These are phyloP conservation scores for Psilanteris sp. DNA, from an alignment of 1,140 invertebrate genomes.

Conservation along the genomic window DNA sequence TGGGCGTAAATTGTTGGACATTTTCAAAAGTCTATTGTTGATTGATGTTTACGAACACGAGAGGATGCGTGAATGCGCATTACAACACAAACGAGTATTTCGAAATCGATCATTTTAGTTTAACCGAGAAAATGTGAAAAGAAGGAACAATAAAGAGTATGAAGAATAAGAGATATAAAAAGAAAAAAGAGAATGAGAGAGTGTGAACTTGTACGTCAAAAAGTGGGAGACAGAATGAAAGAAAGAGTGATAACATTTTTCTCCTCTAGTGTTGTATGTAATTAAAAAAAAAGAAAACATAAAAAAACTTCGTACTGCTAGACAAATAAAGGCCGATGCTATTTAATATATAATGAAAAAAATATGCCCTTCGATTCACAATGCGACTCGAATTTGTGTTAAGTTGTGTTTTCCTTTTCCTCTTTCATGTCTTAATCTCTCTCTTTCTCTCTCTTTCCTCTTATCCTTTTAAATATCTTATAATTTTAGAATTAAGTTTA, in stretches of 20 bases:
- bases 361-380: conserved; percentile 17
- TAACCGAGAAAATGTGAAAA: conserved; percentile 2
- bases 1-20: conserved; percentile 78
- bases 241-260: conserved; percentile 5
- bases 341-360: conserved; percentile 40
- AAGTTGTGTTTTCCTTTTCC: too few species aligned
- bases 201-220: too few species aligned
- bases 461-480: conserved; percentile 1
- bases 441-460: not conserved
- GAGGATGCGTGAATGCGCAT: conserved; percentile 4
- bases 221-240: too few species aligned
- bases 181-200: not conserved
- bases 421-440: not conserved
- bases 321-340: conserved; percentile 25
- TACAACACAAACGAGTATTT: conserved; percentile 23
- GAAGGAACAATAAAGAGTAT: not conserved
- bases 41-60: conserved; percentile 71
- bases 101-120: conserved; percentile 22
- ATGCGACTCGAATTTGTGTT: conserved; percentile 41
- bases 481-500: conserved; percentile 9
- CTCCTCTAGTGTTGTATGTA: conserved; percentile 10
- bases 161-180: not conserved
- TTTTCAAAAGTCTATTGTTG: conserved; percentile 80
- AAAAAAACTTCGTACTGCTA: conserved; percentile 40
- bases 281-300: conserved; percentile 20